Base-by-base conservation (phyloP, 2,888 invertebrate species). In the Dolichopus griseipennis region DNA sequence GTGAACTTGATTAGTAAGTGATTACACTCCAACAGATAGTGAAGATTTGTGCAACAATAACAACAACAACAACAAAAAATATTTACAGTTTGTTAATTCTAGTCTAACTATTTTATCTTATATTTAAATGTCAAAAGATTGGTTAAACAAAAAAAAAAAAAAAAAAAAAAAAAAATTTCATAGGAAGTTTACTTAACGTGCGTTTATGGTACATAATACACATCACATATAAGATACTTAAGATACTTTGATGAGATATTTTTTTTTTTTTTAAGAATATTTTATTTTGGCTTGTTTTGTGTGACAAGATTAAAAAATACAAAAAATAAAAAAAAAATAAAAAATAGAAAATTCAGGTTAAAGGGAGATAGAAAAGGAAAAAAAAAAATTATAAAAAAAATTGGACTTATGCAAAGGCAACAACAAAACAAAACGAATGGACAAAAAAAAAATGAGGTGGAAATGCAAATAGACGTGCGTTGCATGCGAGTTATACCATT, bases 401-500 rank as follows among this genome's bases (percentile, higher is more conserved):
- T 52, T 9, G 52, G 18, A 52, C 52, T 12, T 52, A 52, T 12
- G 15, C 52, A 52, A 52, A 52, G 9, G 8, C 9, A 41, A 52
- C 52, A 52, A 52, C 9, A 52, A 15, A 52, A 15, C 9, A n/a
- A 52, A 52, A 52, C 52, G 18, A 52, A 52, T 18, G 6, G 4
- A 18, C 9, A 15, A 52, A 52, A n/a, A 52, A 52, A 15, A 12
- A 52, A 52, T n/a, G 15, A 52, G 52, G 52, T 52, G 52, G 52
- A 52, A 52, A 52, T 52, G 52, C 52, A 52, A 52, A 52, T 52
- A 52, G 52, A 52, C 52, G 52, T 52, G 52, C 52, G 52, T 52
- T 52, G 52, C 52, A 52, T 52, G 52, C 52, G 18, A 18, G 52
- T 9, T 5, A 34, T 7, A 52, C 15, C 52, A 52, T 52, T 52